Percentiles rank a stretch among this genome's conserved stretches.
Evolutionary conservation across 2,888 invertebrate species (phyloP).

Genomic region (Chrysotoxum bicinctum): DNA sequence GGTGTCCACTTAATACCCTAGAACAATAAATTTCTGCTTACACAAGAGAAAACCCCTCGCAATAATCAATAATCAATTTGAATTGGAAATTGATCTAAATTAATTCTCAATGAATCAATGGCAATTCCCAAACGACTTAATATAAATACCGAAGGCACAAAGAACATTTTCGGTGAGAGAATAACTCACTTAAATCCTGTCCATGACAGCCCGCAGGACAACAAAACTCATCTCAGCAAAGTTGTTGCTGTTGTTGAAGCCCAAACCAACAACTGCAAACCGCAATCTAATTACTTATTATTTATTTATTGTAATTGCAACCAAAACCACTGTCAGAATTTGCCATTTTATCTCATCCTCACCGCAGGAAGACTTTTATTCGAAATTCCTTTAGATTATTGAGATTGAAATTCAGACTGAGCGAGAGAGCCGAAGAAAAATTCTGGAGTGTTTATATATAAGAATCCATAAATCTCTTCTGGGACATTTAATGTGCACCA

Average conservation of each 20-base stretch:
- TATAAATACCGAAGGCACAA: not conserved
- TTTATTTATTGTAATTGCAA: constrained; percentile 72
- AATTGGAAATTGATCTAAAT: constrained; percentile 68
- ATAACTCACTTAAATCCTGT: constrained; percentile 70
- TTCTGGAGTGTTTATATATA: constrained; percentile 36
- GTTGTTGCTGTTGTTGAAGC: constrained; percentile 22
- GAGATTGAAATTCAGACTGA: not conserved
- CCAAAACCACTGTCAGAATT: constrained; percentile 47
- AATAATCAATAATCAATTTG: constrained; percentile 65
- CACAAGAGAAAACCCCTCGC: not conserved
- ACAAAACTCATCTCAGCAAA: constrained; percentile 42
- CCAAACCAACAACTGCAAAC: constrained; percentile 61
- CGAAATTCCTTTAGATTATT: constrained; percentile 35
- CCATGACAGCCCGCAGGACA: constrained; percentile 60
- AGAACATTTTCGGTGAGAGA: constrained; percentile 1
- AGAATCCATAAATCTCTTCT: constrained; percentile 78
- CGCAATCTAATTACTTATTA: constrained; percentile 75
- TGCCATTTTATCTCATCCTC: not conserved
- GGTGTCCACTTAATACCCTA: constrained; percentile 55
- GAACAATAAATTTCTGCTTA: constrained; percentile 51
- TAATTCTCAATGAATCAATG: constrained; percentile 41
- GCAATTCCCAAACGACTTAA: not conserved
- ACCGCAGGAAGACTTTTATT: constrained; percentile 40
- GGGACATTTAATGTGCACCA: constrained; percentile 77
- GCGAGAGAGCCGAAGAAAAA: constrained; percentile 26